A percentile compares a stretch with the other conserved stretches of the same genome.
Evolutionary conservation across 2,888 invertebrate species (phyloP).

Genomic region (Pammene fasciana): DNA sequence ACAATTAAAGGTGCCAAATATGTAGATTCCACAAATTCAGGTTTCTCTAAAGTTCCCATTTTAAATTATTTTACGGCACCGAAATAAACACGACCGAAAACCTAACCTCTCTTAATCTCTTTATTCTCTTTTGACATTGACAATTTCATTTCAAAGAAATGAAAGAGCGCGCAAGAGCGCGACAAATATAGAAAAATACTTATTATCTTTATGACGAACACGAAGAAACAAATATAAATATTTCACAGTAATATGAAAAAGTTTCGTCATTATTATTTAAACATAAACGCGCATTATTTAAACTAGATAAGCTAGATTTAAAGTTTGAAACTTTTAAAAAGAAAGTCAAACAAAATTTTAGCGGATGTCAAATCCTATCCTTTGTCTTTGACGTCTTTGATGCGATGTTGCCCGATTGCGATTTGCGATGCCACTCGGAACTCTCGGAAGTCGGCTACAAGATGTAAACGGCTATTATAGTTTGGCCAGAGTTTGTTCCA

Average conservation of each 20-base stretch:
- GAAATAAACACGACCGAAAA: conserved; percentile 15
- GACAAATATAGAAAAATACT: neutral
- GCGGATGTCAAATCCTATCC: conserved; percentile 10
- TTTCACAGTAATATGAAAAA: neutral
- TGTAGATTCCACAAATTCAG: conserved; percentile 49
- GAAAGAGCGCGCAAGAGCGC: no score
- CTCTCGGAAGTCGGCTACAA: no score
- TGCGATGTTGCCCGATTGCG: no score
- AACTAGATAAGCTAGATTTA: neutral
- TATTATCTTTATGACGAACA: neutral
- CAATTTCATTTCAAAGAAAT: conserved; percentile 3
- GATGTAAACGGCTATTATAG: no score
- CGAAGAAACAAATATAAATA: neutral
- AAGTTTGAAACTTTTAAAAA: conserved; percentile 16
- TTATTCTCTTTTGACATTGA: conserved; percentile 3
- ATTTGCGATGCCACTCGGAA: no score
- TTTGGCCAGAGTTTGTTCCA: no score
- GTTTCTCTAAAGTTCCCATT: conserved; percentile 48
- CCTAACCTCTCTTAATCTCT: conserved; percentile 26
- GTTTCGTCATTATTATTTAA: neutral
- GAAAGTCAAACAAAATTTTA: neutral
- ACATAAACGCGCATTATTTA: no score
- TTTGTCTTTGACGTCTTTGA: conserved; percentile 2
- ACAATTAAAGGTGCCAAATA: conserved; percentile 67
- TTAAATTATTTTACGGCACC: conserved; percentile 15